Conservation (phyloP, 2,113 vertebrate genomes). For the Myiopsitta monachus region DNA sequence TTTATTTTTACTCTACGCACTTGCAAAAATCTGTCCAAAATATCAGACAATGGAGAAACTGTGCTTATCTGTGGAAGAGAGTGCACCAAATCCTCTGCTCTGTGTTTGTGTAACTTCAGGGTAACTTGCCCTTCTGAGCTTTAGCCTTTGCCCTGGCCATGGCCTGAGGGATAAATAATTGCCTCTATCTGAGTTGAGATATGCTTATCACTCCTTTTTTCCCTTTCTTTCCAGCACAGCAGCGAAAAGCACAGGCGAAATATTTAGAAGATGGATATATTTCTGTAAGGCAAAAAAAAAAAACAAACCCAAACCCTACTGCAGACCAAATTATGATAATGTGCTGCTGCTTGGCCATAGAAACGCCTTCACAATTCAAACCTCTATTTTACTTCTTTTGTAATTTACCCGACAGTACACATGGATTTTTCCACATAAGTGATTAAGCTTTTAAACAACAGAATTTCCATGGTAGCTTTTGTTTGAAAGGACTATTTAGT, state of each 20-base stretch:
- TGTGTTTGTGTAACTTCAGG: neutral
- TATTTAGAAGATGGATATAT: neutral
- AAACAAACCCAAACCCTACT: neutral
- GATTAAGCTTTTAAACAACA: neutral
- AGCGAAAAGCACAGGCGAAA: neutral
- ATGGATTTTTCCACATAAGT: neutral
- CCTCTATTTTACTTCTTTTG: neutral
- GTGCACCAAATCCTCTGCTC: neutral
- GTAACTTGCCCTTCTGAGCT: neutral
- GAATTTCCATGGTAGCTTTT: neutral
- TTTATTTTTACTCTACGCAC: neutral
- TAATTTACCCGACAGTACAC: neutral
- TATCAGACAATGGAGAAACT: neutral
- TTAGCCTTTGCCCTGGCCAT: conserved; percentile 2
- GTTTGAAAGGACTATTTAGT: neutral
- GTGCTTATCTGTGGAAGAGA: neutral
- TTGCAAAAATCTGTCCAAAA: neutral
- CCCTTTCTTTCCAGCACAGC: neutral
- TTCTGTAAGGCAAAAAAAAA: neutral
- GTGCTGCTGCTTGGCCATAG: neutral
- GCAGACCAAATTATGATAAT: neutral
- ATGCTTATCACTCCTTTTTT: neutral
- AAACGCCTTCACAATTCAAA: neutral
- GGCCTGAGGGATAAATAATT: neutral
- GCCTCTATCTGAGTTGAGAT: neutral